Base-by-base conservation (phyloP, 1,140 invertebrate genomes). In the Whitmania pigra region DNA sequence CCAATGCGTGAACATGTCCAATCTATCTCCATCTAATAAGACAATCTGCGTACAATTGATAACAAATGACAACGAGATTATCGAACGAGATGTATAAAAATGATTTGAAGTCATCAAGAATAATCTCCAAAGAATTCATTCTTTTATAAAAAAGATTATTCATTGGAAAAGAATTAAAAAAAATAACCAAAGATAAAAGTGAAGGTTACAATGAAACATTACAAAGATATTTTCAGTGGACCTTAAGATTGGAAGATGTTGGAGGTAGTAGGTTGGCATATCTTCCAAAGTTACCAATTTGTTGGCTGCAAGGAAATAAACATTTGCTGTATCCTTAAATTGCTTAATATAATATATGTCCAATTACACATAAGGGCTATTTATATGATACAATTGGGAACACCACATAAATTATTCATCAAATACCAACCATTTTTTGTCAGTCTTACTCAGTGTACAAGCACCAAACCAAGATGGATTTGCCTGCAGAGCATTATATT, bases 1-100 rank as follows among this genome's bases (percentile, higher is more conserved):
- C 36, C 91, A 81, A 77, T 92, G 90, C 7, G 88, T 88, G 81
- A 87, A 86, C 29, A 85, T 79, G 75, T 86, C 80, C 17, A 91
- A 75, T 60, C 86, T 82, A 49, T 86, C 83, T 36, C 90, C 76
- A 79, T 88, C 82, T 4, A 90, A 78, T 17, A 86, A 84, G 0
- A 87, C 84, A 31, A 85, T 80, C 79, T 83, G 84, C 76, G 87
- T 85, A 49, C 15, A 36, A 49, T 49, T 49, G 11, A 49, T 49
- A 5, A 17, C 43, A 49, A 13, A 43, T 43, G 13, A 43, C 13
- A 43, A 43, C 13, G 40, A 11, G 11, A 49, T 17, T 0, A 49
- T 49, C 43, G 15, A 15, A 49, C 9, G 31, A 36, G 31, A 36
- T 6, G 6, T 36, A 36, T 2, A 36, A 36, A 36, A 36, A 36